Evolutionary conservation across 2,113 vertebrate genomes (phyloP), one percentile per base, ranked within the genome.

Genomic region (Chlamydotis undulata): DNA sequence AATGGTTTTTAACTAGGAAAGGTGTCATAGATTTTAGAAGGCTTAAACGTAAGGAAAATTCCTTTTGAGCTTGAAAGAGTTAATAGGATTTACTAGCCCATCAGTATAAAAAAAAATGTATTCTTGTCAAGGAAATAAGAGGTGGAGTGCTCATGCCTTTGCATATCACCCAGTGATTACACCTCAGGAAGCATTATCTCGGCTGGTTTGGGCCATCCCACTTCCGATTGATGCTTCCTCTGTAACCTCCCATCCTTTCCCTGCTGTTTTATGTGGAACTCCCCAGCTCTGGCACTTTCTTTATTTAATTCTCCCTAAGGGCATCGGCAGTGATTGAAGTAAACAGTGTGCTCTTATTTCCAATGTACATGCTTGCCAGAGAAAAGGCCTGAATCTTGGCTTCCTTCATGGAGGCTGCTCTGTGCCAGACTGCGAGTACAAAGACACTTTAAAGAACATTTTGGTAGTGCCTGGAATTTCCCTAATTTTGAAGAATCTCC

Each of bases 221-320:
- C 93, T 92, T 94, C 93, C 73, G 1, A 76, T 0, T 74, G 49
- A 39, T 4, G 43, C 78, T 96, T 96, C 94, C 89, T 73, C 61
- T 83, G 78, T 73, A 96, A 82, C 94, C 90, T 97, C 96, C 95
- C 97, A 97, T 94, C 92, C 96, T 94, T 89, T 94, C 92, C 95
- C 94, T 14, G 61, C 81, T 95, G 94, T 84, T 97, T 97, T 90
- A 74, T 96, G 92, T 67, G 93, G 76, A 90, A 93, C 10, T 81
- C 61, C 43, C 45, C 26, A 74, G 41, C 37, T 77, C 69, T 69
- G 70, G 43, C 17, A 35, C 47, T 84, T 50, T 47, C 15, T 50
- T 87, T 94, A 57, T 93, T 97, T 95, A 93, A 91, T 71, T 76
- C 50, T 92, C 57, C 83, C 83, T 3, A 2, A n/a, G 12, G 88